phyloP scores from a whole-genome alignment of 2,113 vertebrate species.

The Oceanites oceanicus region DNA sequence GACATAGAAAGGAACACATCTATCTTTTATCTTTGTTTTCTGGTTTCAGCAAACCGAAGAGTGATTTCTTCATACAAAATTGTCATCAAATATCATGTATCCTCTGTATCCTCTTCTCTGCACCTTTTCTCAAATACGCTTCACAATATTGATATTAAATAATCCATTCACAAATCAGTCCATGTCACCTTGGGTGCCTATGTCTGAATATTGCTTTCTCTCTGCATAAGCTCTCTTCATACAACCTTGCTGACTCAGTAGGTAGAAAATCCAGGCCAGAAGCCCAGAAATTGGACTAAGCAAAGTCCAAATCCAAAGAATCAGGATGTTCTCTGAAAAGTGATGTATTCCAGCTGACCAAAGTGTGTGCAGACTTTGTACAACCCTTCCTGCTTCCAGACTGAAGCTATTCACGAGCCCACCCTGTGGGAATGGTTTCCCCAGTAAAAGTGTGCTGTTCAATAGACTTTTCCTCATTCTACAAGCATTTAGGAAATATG shows the following conservation, averaged over 20 bases:
- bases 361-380: neutral
- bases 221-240: neutral
- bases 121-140: neutral
- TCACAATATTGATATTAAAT: neutral
- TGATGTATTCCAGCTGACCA: neutral
- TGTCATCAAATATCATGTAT: neutral
- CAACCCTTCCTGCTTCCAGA: neutral
- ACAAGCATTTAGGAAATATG: neutral
- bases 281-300: neutral
- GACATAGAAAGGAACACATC: neutral
- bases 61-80: neutral
- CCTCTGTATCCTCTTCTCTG: neutral
- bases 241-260: neutral
- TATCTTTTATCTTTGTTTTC: neutral
- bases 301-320: neutral
- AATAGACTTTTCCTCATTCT: neutral
- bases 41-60: neutral
- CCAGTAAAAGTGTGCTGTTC: neutral
- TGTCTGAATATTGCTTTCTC: neutral
- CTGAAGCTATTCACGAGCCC: accelerated
- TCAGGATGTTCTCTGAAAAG: neutral
- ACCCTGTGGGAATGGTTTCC: neutral
- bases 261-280: neutral
- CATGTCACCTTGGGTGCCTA: neutral
- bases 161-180: neutral